These are phyloP conservation scores for Acanthurus tractus DNA, from an alignment of 2,797 vertebrate species.

Conservation along the genomic window DNA sequence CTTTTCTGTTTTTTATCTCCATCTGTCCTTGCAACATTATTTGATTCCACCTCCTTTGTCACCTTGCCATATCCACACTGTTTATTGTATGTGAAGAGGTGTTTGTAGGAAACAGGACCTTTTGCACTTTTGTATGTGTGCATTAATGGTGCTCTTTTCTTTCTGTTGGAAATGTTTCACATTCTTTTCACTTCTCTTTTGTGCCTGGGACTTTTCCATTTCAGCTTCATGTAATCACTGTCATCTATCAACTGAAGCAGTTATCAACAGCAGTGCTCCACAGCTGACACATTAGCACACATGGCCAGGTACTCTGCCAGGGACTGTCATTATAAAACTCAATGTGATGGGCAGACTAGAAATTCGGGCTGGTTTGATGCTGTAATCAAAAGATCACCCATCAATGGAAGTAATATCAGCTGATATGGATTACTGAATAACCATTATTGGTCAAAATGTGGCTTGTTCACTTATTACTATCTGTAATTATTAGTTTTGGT, in stretches of 20 bases:
- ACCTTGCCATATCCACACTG: not conserved
- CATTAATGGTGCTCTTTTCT: not conserved
- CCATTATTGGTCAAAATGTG: no score
- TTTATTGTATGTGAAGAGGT: not conserved
- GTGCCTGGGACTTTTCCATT: constrained; percentile 6
- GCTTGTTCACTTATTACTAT: no score
- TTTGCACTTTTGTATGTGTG: not conserved
- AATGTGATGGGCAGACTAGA: constrained; percentile 1
- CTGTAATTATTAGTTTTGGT: no score
- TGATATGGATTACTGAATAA: no score
- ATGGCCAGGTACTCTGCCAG: constrained; percentile 8
- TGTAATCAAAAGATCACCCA: no score
- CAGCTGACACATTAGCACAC: constrained; percentile 16
- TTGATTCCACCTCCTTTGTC: not conserved
- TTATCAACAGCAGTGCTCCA: constrained; percentile 16
- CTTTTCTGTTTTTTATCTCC: constrained; percentile 5
- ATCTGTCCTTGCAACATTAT: not conserved
- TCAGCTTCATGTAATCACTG: constrained; percentile 30
- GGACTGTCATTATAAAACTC: constrained; percentile 8
- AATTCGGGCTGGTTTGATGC: no score
- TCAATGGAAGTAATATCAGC: no score
- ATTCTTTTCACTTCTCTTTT: not conserved
- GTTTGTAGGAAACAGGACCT: not conserved
- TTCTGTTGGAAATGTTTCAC: not conserved
- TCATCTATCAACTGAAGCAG: constrained; percentile 30